Conservation (phyloP, 2,113 vertebrate species). For the Numida meleagris region DNA sequence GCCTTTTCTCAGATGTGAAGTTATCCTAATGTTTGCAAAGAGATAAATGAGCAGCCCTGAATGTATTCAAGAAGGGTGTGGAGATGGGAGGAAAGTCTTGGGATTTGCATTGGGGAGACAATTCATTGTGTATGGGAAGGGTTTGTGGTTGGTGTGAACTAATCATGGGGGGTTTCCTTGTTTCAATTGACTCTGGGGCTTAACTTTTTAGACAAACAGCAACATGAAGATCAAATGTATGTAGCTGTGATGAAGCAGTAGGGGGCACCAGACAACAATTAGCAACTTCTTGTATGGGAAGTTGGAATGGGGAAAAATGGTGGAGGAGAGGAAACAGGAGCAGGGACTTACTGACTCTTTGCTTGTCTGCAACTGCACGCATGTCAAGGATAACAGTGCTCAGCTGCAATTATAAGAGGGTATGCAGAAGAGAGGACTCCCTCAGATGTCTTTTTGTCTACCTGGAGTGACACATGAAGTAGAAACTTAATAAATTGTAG, state of each 20-base stretch:
- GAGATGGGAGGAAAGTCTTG: neutral
- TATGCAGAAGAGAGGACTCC: neutral
- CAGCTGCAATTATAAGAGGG: neutral
- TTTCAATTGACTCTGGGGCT: neutral
- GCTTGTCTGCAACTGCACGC: fast-evolving
- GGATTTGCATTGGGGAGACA: neutral
- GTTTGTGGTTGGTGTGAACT: neutral
- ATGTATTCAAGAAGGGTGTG: neutral
- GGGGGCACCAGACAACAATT: constrained; percentile 48
- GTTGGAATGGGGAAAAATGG: neutral
- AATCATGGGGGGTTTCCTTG: neutral
- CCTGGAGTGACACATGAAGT: neutral
- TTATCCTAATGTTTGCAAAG: neutral
- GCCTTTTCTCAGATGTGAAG: neutral
- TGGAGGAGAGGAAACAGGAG: neutral
- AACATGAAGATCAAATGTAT: neutral
- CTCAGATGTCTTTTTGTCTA: neutral
- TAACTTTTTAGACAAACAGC: neutral
- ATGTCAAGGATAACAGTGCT: neutral
- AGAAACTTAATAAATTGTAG: neutral
- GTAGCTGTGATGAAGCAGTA: neutral
- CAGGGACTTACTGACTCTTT: neutral
- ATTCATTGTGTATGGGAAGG: neutral
- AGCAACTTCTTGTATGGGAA: neutral
- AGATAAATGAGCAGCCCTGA: neutral